phyloP scores from a whole-genome alignment of 2,888 invertebrate genomes.

The Erynnis tages region DNA sequence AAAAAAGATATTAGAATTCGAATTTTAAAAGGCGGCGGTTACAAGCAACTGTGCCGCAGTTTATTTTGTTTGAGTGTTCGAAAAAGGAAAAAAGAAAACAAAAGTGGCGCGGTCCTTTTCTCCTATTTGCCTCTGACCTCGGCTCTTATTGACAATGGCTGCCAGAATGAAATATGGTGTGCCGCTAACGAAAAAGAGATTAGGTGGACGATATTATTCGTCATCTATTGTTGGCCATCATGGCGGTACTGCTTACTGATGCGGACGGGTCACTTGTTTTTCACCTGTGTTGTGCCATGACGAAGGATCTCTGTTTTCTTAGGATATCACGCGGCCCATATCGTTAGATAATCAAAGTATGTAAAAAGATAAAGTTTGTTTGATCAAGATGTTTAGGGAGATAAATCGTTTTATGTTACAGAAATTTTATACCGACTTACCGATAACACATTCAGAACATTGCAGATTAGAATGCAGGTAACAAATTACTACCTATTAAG shows the following conservation, averaged over 20 bases:
- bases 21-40: conserved; percentile 75
- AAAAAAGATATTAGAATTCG: conserved; percentile 62
- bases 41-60: conserved; percentile 68
- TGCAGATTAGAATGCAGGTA: too few relatives aligned
- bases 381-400: too few relatives aligned
- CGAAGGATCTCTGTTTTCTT: conserved; percentile 63
- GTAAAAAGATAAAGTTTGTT: conserved; percentile 1
- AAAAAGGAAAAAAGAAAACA: conserved; percentile 76
- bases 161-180: conserved; percentile 79
- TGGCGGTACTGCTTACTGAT: conserved; percentile 61
- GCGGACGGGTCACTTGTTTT: conserved; percentile 54
- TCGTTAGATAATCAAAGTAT: conserved; percentile 1
- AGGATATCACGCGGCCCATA: conserved; percentile 34
- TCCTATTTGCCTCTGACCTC: conserved; percentile 79
- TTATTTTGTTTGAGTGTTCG: conserved; percentile 74
- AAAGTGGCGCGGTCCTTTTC: conserved; percentile 69
- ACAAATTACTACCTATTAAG: too few relatives aligned
- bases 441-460: too few relatives aligned
- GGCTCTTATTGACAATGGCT: conserved; percentile 78
- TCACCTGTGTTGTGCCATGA: conserved; percentile 63
- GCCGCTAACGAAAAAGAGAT: conserved; percentile 76
- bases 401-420: too few relatives aligned
- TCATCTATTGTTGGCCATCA: conserved; percentile 44
- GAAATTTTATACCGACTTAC: too few relatives aligned
- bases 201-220: conserved; percentile 70